Evolutionary conservation across 2,797 vertebrate species (phyloP), one percentile per base, ranked within the genome.

Genomic region (Aldrovandia affinis): DNA sequence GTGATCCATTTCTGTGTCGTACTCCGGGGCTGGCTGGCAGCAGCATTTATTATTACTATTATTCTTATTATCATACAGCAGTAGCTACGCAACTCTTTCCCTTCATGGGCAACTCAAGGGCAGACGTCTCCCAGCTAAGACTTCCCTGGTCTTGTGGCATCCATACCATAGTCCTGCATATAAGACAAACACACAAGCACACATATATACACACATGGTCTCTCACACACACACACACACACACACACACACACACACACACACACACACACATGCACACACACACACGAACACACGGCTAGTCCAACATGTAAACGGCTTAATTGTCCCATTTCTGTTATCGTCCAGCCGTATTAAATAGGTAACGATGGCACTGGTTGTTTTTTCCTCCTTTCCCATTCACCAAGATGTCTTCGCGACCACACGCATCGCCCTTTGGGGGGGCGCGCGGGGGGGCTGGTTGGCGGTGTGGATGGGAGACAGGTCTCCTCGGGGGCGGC

Each of bases 361-460:
- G 44, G 20, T 44, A 88, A 20, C 78, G 90, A 92, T 92, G 91
- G 90, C 91, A 91, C 91, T 89, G 86, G 68, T 80, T 84, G 55
- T 81, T 70, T 54, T 77, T 82, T 79, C 78, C 70, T 81, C 33
- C 83, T 52, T 81, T 86, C 75, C 75, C 59, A 78, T 86, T 83
- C 85, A 81, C 85, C 86, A 80, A 88, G 84, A 89, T 83, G 87
- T 75, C 70, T 25, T 75, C 36, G 15, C 7, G n/a, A 36, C 87
- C 83, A 77, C 83, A 83, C 85, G n/a, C 70, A 73, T 57, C 47
- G 84, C 79, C 54, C 63, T 83, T 81, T 59, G 59, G 22, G 18
- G 59, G 52, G 52, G 25, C 81, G 82, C 83, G 63, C 86, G 65
- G 15, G 65, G 10, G 1, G 15, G 15, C 3, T 0, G 30, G 33